A percentile compares a stretch with the other conserved stretches of the same genome.
Evolutionary conservation across 2,797 vertebrate genomes (phyloP).

Genomic region (Nannoperca australis): DNA sequence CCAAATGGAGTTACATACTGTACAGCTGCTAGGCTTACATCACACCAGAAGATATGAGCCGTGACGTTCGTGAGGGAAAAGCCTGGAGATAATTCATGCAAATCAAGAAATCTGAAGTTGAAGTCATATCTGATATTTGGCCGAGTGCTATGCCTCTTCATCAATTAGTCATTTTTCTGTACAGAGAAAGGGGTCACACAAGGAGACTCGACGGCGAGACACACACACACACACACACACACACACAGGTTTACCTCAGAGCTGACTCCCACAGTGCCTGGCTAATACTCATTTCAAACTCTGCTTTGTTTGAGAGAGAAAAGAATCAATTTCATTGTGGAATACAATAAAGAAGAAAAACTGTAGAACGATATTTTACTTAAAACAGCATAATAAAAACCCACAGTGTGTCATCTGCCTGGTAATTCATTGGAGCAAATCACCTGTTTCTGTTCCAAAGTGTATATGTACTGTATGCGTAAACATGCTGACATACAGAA

Average conservation of each 20-base stretch:
- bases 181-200: not conserved
- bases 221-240: slow-evolving; percentile 4
- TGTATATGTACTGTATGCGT: not conserved
- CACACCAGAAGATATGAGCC: slow-evolving; percentile 8
- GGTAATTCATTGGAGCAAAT: slow-evolving; percentile 10
- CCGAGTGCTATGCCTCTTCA: not conserved
- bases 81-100: slow-evolving; percentile 40
- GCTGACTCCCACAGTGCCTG: slow-evolving; percentile 16
- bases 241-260: slow-evolving; percentile 32
- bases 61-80: slow-evolving; percentile 18
- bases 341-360: slow-evolving; percentile 28
- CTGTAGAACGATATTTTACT: slow-evolving; percentile 7
- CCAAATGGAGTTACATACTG: not conserved
- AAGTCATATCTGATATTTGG: slow-evolving; percentile 35
- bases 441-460: not conserved
- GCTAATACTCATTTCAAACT: slow-evolving; percentile 38
- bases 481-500: not conserved
- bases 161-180: slow-evolving; percentile 20
- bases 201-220: not conserved
- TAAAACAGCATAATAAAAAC: slow-evolving; percentile 8
- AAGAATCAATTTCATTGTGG: slow-evolving; percentile 54
- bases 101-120: slow-evolving; percentile 44
- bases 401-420: not conserved
- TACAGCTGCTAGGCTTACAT: slow-evolving; percentile 6
- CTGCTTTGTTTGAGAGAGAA: slow-evolving; percentile 22